Base-by-base conservation (phyloP, 2,888 invertebrate species). In the Drosophila histrio region DNA sequence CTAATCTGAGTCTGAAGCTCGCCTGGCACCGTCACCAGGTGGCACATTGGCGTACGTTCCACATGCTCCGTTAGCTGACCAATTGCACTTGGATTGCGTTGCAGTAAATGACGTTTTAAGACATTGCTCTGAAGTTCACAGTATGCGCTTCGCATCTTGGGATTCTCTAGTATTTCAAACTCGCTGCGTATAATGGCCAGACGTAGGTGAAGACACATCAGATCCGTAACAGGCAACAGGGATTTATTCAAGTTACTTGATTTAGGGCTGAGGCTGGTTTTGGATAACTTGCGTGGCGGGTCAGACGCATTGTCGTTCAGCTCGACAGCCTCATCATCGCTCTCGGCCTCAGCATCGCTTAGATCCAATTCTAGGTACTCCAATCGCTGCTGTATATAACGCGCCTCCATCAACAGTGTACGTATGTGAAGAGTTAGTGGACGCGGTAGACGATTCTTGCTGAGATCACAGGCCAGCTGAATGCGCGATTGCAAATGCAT, bases 101-200 rank as follows among this genome's bases (percentile, higher is more conserved):
- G 73, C 19, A 83, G 32, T 32, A 78, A 15, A 24, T 84, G 59
- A 0, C 72, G 58, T 50, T 77, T 74, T 0, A 69, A 1, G 0
- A 17, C 72, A 26, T 74, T 87, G 21, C 90, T 89, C 58, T 92
- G 87, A 0, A 90, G 49, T 34, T 89, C 87, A 44, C 90, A 89
- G 59, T 89, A 91, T 34, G 94, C 92, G n/a, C 92, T 92, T 50
- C 94, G 90, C 90, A 94, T 92, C 21, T 93, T 89, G 1, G 94
- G 93, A 90, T 94, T 94, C 80, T 94, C 94, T 0, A 94, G 85
- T 15, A 94, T 91, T 65, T 94, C 94, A 70, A 94, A 92, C 75
- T 94, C 94, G 32, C 91, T 92, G 66, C 93, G 93, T 32, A 94
- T 94, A 82, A 94, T 93, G 30, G 92, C 91, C 61, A 94, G 79